These are phyloP conservation scores for Brachylomia viminalis DNA, from an alignment of 2,888 invertebrate genomes.

Conservation along the genomic window DNA sequence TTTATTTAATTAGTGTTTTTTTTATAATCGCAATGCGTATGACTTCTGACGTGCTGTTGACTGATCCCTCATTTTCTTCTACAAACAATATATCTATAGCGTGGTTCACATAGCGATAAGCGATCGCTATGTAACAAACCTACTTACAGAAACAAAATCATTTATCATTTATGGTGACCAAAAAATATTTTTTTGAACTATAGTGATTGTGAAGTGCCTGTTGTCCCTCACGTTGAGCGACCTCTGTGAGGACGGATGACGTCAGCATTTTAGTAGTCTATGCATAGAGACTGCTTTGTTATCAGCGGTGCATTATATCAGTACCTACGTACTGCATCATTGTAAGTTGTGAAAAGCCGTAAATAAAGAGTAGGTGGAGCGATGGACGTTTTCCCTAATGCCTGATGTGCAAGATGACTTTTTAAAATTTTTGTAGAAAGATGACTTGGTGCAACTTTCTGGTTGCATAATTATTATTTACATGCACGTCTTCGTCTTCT, in stretches of 20 bases:
- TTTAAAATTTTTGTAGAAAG: no score
- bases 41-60: not conserved
- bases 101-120: no score
- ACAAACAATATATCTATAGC: not conserved
- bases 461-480: not conserved
- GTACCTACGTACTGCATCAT: constrained; percentile 6
- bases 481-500: not conserved
- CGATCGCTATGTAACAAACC: no score
- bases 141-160: no score
- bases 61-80: not conserved
- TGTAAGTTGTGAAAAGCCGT: not conserved
- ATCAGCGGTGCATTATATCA: constrained; percentile 37
- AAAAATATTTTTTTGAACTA: not conserved
- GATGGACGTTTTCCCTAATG: not conserved
- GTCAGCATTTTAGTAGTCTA: constrained; percentile 24
- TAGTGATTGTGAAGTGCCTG: not conserved
- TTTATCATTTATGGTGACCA: no score
- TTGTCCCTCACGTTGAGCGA: constrained; percentile 20
- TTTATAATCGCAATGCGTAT: no score
- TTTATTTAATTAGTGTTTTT: not conserved
- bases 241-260: constrained; percentile 21
- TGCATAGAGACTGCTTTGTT: constrained; percentile 27
- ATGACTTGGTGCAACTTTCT: not conserved
- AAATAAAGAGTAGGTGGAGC: not conserved
- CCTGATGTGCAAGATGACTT: not conserved